Evolutionary conservation across 2,113 vertebrate genomes (phyloP).

Genomic region (Neofelis nebulosa): DNA sequence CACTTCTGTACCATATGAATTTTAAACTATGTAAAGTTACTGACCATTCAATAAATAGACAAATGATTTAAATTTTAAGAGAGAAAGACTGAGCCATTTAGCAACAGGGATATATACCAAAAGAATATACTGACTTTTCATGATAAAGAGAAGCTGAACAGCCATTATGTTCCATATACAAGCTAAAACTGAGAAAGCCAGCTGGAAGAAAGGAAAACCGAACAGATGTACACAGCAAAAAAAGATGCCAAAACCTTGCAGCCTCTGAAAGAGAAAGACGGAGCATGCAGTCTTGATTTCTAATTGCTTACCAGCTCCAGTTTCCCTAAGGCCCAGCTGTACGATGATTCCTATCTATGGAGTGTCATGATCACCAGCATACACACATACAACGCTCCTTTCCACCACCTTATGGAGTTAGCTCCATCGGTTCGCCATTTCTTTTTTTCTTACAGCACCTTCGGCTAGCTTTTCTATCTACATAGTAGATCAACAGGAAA

Average conservation of each 20-base stretch:
- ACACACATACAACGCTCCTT: background rate
- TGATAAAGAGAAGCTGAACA: constrained; percentile 38
- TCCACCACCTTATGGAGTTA: background rate
- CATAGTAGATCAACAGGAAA: background rate
- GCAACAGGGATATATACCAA: constrained; percentile 25
- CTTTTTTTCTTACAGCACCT: background rate
- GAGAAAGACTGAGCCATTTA: background rate
- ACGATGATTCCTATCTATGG: background rate
- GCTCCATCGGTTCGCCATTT: background rate
- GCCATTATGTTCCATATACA: background rate
- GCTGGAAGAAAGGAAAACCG: constrained; percentile 24
- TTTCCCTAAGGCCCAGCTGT: background rate
- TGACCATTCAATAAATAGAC: constrained; percentile 21
- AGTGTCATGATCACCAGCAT: background rate
- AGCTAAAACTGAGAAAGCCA: constrained; percentile 28
- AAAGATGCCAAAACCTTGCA: background rate
- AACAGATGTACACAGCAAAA: constrained; percentile 39
- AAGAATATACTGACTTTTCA: constrained; percentile 13
- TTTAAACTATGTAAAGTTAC: background rate
- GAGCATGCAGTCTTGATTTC: background rate
- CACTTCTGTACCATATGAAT: background rate
- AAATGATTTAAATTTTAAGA: constrained; percentile 51
- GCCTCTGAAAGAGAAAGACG: background rate
- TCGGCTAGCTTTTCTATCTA: background rate
- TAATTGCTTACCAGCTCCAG: background rate